Evolutionary conservation across 2,888 invertebrate species (phyloP), one percentile per base, ranked within the genome.

Genomic region (Agonopterix heracliana): DNA sequence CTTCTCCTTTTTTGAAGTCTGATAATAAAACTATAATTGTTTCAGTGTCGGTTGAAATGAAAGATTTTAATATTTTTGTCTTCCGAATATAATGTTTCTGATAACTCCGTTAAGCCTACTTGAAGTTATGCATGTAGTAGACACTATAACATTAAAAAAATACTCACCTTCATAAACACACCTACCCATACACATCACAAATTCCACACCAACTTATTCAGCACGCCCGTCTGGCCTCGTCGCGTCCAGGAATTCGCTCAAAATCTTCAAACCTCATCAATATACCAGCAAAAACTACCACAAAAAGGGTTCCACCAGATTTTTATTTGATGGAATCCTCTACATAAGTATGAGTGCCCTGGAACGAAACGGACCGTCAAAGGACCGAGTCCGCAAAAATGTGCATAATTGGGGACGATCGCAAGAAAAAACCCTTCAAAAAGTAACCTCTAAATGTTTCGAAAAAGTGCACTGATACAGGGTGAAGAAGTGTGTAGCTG

Each of bases 301-400:
- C 83, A 86, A 87, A 87, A 87, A 86, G 70, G 57, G 60, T 59
- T 63, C 69, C 61, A 66, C 69, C 68, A 64, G 79, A 85, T 85
- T 87, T 84, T 87, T 87, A 81, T 87, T 85, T 83, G 81, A 85
- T 75, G 80, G 86, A 85, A 83, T 87, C 81, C 81, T 71, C 69
- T 69, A 70, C 66, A 67, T 68, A 74, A 81, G 81, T 81, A 79
- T 83, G 78, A 81, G 74, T 57, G 59, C 41, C 44, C 13, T 9
- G 49, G 34, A 36, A n/a, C 64, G 10, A 38, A n/a, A 41, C 9
- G 1, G 51, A 57, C 67, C 68, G 71, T 75, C 83, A 86, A 86
- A 86, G 78, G 59, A 61, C 85, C 84, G 83, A 81, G 66, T 71
- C 71, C 78, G 79, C 83, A 87, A 86, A 88, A 87, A 88, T 88